Conservation (phyloP, 2,113 vertebrate genomes). For the Oncorhynchus mykiss region DNA sequence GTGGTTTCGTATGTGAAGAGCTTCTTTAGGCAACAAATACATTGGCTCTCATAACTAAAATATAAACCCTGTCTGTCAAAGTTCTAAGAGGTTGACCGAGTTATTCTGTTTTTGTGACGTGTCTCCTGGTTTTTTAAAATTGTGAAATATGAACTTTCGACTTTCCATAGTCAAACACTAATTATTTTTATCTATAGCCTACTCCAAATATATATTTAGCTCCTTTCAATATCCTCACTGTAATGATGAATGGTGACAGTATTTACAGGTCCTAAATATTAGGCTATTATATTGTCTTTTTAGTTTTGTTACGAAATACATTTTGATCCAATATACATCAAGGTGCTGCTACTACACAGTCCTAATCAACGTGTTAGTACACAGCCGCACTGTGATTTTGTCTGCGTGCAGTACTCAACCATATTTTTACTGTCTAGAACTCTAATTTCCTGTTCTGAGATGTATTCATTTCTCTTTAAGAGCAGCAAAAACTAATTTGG, state of each 20-base stretch:
- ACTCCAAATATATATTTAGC: too few species aligned
- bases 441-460: slow-evolving; percentile 52
- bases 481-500: slow-evolving; percentile 49
- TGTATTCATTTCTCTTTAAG: slow-evolving; percentile 59
- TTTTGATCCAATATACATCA: not conserved
- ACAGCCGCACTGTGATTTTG: not conserved
- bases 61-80: not conserved
- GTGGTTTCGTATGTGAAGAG: not conserved
- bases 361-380: too few species aligned
- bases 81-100: too few species aligned
- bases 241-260: too few species aligned
- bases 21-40: too few species aligned
- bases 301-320: not conserved
- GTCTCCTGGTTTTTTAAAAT: too few species aligned
- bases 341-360: not conserved
- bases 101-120: not conserved
- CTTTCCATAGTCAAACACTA: too few species aligned
- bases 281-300: not conserved
- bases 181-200: too few species aligned
- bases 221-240: too few species aligned
- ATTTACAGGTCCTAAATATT: too few species aligned
- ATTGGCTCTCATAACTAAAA: not conserved
- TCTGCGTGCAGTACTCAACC: not conserved
- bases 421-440: slow-evolving; percentile 21
- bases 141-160: too few species aligned